These are phyloP conservation scores for Gnathonemus longibarbis DNA, from an alignment of 2,113 vertebrate species.

Conservation along the genomic window DNA sequence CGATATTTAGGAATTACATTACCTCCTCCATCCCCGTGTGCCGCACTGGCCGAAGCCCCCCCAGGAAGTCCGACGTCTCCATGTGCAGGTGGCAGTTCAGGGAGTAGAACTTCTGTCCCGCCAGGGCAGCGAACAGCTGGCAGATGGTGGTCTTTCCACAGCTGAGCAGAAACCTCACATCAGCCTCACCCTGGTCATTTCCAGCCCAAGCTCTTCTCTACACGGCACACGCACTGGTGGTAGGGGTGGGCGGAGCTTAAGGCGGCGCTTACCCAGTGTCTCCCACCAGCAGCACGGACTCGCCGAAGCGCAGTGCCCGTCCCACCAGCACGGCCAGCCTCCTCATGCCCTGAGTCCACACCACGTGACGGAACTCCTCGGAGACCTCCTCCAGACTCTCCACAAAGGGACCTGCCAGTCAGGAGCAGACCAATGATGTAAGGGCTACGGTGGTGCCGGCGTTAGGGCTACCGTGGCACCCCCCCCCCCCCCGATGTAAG, in stretches of 20 bases:
- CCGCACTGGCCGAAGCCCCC: conserved; percentile 80
- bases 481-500: too few relatives aligned
- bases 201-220: too few relatives aligned
- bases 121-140: conserved; percentile 82
- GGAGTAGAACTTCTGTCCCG: conserved; percentile 71
- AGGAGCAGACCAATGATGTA: neutral
- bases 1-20: neutral
- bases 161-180: conserved; percentile 45
- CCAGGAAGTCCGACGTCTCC: conserved; percentile 95
- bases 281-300: conserved; percentile 88
- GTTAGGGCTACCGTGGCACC: neutral
- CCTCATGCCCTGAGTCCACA: conserved; percentile 83
- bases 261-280: conserved; percentile 78
- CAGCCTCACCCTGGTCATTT: neutral
- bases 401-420: conserved; percentile 57
- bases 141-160: conserved; percentile 97
- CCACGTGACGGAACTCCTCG: conserved; percentile 77
- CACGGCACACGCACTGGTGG: neutral
- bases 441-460: too few relatives aligned
- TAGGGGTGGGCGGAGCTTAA: neutral
- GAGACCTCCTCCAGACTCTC: conserved; percentile 57
- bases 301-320: conserved; percentile 80
- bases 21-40: conserved; percentile 68
- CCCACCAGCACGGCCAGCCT: conserved; percentile 79
- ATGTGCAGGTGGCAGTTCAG: conserved; percentile 93